Evolutionary conservation across 2,797 vertebrate genomes (phyloP).

Genomic region (Microctenopoma stevenorrisi): DNA sequence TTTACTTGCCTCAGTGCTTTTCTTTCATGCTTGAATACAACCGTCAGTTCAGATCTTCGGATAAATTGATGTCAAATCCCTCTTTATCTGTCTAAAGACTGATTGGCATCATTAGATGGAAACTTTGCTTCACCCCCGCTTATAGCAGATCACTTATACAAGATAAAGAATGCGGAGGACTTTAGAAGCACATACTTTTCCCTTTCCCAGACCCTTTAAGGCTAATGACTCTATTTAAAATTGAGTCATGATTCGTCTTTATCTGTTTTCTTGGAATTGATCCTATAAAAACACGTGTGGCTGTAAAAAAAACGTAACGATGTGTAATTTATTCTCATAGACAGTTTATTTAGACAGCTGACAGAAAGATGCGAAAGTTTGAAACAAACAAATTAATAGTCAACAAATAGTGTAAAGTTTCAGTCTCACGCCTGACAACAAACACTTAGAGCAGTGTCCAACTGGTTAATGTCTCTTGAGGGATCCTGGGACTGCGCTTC

Average conservation of each 20-base stretch:
- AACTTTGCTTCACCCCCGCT: not conserved
- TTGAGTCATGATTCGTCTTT: not conserved
- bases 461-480: too few species aligned
- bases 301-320: not conserved
- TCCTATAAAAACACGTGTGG: not conserved
- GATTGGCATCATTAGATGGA: too few species aligned
- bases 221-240: not conserved
- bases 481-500: too few species aligned
- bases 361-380: too few species aligned
- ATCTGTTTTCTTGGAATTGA: not conserved
- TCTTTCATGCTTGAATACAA: not conserved
- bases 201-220: slow-evolving; percentile 29
- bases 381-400: too few species aligned
- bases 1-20: not conserved
- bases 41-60: not conserved
- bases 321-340: too few species aligned
- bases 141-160: slow-evolving; percentile 1
- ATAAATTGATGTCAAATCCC: not conserved
- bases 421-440: too few species aligned
- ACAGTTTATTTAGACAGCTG: not conserved
- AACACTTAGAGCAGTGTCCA: too few species aligned
- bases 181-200: not conserved
- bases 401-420: too few species aligned
- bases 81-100: too few species aligned
- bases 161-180: not conserved